Evolutionary conservation across 2,888 invertebrate genomes (phyloP).

Genomic region (Seira musarum): DNA sequence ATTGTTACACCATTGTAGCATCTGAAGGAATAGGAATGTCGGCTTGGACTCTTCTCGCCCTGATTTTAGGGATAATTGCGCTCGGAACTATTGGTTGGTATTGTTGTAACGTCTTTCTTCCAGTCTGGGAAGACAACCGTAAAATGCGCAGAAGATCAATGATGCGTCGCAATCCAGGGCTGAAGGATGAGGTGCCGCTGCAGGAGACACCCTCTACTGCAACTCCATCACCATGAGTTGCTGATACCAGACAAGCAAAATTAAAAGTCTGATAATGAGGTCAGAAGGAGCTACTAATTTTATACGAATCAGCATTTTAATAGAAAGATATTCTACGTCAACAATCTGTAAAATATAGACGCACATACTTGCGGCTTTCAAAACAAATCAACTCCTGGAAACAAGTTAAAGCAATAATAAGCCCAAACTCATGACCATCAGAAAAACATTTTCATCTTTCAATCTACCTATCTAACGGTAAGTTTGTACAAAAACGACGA

Average conservation of each 20-base stretch:
- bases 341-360: too few species aligned
- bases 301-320: too few species aligned
- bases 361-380: too few species aligned
- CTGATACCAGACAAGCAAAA: too few species aligned
- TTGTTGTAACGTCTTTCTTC: slow-evolving; percentile 65
- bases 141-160: slow-evolving; percentile 39
- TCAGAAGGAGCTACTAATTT: too few species aligned
- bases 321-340: too few species aligned
- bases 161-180: slow-evolving; percentile 8
- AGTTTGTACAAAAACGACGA: too few species aligned
- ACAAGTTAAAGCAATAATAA: too few species aligned
- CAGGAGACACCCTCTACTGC: slow-evolving; percentile 67
- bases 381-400: too few species aligned
- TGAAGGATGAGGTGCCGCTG: slow-evolving; percentile 60
- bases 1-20: slow-evolving; percentile 32
- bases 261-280: slow-evolving; percentile 25
- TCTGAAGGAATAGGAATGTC: slow-evolving; percentile 66
- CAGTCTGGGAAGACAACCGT: slow-evolving; percentile 64
- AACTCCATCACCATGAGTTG: slow-evolving; percentile 66
- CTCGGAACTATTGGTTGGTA: slow-evolving; percentile 63
- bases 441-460: too few species aligned
- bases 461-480: too few species aligned
- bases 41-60: slow-evolving; percentile 59
- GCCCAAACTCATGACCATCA: too few species aligned
- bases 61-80: slow-evolving; percentile 64